Evolutionary conservation across 2,113 vertebrate species (phyloP), one percentile per base, ranked within the genome.

Genomic region (Neogobius melanostomus): DNA sequence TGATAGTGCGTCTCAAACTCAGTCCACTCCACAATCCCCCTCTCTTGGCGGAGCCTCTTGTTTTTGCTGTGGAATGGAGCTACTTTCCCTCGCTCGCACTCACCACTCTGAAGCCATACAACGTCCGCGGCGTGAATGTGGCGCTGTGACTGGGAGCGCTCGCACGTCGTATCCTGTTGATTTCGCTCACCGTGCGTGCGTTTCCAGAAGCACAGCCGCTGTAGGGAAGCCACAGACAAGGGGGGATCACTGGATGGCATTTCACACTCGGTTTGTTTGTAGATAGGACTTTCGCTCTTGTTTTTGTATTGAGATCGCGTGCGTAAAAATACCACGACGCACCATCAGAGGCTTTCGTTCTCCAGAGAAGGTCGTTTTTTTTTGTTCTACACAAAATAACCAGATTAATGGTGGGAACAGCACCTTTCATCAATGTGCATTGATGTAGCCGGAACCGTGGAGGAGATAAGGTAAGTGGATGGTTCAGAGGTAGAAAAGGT

Each of bases 391-490:
- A 83, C 84, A 84, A 77, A 73, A 81, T 62, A 87, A 83, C 81
- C 65, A 76, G 79, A 85, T 91, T 91, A 85, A 64, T 77, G 87
- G 88, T 84, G 91, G 90, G 81, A 83, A 85, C 83, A 79, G 82
- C 80, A 88, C 79, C 88, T 83, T 86, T 84, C 84, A 87, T 92
- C 90, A 91, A 91, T 89, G 92, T 92, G 88, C 87, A 88, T 93
- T 93, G 87, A 93, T 92, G 92, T 91, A 90, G 89, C 88, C 77
- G 91, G 82, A 90, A 90, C 83, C 89, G 91, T 90, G 90, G 85
- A 92, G 88, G 90, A 92, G 92, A 94, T 91, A 92, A 93, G 92
- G 93, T 94, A 79, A 85, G 92, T 77, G 42, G 28, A 14, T 7
- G 16, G 54, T 54, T 61, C 6, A 67, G 63, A 67, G 52, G 64